phyloP scores from a whole-genome alignment of 1,140 invertebrate genomes.

The Rhagoletis pomonella region DNA sequence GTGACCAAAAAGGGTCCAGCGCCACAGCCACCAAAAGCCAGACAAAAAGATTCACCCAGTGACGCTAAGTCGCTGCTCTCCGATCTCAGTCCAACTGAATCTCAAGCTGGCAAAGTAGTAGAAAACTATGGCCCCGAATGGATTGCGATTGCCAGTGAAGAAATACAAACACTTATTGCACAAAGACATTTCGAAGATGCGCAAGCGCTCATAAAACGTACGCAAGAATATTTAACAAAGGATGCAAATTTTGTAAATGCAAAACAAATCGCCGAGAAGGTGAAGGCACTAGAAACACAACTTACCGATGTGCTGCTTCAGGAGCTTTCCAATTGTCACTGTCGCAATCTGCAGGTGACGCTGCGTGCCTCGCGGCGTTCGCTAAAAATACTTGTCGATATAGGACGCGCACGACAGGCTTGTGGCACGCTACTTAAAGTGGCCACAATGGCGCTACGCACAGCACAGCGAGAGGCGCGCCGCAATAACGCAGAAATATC shows the following conservation, averaged over 20 bases:
- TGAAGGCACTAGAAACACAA: slow-evolving; percentile 85
- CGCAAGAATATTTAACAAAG: slow-evolving; percentile 77
- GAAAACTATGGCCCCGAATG: slow-evolving; percentile 86
- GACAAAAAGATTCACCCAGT: slow-evolving; percentile 71
- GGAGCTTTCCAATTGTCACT: slow-evolving; percentile 90
- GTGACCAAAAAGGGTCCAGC: slow-evolving; percentile 66
- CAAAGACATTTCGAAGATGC: slow-evolving; percentile 98
- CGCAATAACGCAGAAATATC: slow-evolving; percentile 72
- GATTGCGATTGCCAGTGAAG: slow-evolving; percentile 93
- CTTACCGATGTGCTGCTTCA: slow-evolving; percentile 90
- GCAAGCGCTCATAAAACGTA: slow-evolving; percentile 88
- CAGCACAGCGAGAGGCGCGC: slow-evolving; percentile 70
- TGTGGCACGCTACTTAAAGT: slow-evolving; percentile 69
- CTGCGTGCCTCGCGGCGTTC: slow-evolving; percentile 89
- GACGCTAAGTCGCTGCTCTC: slow-evolving; percentile 65
- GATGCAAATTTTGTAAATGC: slow-evolving; percentile 73
- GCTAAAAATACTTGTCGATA: slow-evolving; percentile 86
- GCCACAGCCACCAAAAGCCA: slow-evolving; percentile 77
- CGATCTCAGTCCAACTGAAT: slow-evolving; percentile 74
- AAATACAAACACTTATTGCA: slow-evolving; percentile 97
- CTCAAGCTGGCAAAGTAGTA: slow-evolving; percentile 75
- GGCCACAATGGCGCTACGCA: slow-evolving; percentile 66
- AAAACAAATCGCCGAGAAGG: slow-evolving; percentile 75
- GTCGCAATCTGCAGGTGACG: slow-evolving; percentile 94
- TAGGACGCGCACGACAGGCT: slow-evolving; percentile 70